These are phyloP conservation scores for Peromyscus attwateri DNA, from an alignment of 2,797 vertebrate species.

Conservation along the genomic window DNA sequence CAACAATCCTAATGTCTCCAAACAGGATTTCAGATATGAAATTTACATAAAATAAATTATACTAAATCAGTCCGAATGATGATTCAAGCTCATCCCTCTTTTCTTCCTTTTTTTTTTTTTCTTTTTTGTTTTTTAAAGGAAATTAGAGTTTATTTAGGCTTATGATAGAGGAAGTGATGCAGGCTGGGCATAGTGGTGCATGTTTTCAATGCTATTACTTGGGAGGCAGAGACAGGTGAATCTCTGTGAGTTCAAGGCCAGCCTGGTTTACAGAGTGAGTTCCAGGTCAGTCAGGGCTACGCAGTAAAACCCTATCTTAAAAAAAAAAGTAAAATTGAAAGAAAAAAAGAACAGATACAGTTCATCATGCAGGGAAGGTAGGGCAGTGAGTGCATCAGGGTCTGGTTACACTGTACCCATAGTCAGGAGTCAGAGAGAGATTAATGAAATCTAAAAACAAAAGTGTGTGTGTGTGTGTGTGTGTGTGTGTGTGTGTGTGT, in stretches of 20 bases:
- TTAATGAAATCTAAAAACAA: background rate
- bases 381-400: background rate
- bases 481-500: background rate
- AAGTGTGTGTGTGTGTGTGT: background rate
- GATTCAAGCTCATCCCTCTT: background rate
- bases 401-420: background rate
- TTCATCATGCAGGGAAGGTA: background rate
- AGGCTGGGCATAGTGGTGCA: too few species aligned
- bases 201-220: too few species aligned
- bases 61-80: background rate
- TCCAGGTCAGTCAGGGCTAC: background rate
- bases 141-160: too few species aligned
- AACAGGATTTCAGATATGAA: background rate
- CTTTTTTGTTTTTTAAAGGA: too few species aligned
- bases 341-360: background rate
- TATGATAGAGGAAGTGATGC: too few species aligned
- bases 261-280: background rate
- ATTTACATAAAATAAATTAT: background rate
- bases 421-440: background rate
- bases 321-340: background rate
- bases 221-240: too few species aligned
- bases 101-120: background rate
- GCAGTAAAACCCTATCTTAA: background rate
- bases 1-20: background rate
- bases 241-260: background rate